phyloP scores from a whole-genome alignment of 2,797 vertebrate genomes.

The Vespertilio murinus region DNA sequence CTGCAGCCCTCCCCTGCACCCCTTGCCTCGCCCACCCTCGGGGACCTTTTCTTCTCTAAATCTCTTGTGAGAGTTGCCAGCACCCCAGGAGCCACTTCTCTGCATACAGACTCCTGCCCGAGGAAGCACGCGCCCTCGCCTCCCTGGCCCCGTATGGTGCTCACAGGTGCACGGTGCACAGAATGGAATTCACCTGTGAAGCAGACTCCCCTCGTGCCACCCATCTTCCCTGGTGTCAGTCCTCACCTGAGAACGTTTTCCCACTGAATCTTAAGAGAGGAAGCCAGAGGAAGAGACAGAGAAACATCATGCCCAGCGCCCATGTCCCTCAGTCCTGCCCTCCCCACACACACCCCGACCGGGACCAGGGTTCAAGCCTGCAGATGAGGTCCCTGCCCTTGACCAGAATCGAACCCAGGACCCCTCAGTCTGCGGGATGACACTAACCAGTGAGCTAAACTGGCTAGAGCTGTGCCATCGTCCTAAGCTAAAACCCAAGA shows the following conservation, averaged over 20 bases:
- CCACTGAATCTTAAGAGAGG: too few species aligned
- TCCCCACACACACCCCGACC: too few species aligned
- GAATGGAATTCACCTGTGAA: slow-evolving; percentile 80
- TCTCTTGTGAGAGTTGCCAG: slow-evolving; percentile 23
- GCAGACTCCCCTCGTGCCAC: slow-evolving; percentile 57
- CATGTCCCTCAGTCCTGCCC: too few species aligned
- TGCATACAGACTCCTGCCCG: background rate
- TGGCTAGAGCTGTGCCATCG: slow-evolving; percentile 24
- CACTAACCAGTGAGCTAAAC: too few species aligned
- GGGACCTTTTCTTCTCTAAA: slow-evolving; percentile 6
- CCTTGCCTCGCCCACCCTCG: background rate
- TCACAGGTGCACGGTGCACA: slow-evolving; percentile 69
- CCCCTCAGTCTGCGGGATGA: too few species aligned
- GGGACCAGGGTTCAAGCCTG: too few species aligned
- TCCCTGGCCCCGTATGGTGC: background rate
- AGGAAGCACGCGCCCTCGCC: background rate
- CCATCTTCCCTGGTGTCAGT: background rate
- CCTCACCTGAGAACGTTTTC: too few species aligned
- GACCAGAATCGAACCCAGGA: too few species aligned
- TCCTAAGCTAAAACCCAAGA: slow-evolving; percentile 79
- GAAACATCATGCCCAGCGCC: too few species aligned
- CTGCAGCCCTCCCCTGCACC: background rate
- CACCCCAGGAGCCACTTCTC: background rate
- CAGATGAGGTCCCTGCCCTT: too few species aligned
- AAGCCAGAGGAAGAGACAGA: too few species aligned